A percentile compares a stretch with the other conserved stretches of the same genome.
These are phyloP conservation scores for Hylaea fasciaria DNA, from an alignment of 2,888 invertebrate genomes.

Conservation along the genomic window DNA sequence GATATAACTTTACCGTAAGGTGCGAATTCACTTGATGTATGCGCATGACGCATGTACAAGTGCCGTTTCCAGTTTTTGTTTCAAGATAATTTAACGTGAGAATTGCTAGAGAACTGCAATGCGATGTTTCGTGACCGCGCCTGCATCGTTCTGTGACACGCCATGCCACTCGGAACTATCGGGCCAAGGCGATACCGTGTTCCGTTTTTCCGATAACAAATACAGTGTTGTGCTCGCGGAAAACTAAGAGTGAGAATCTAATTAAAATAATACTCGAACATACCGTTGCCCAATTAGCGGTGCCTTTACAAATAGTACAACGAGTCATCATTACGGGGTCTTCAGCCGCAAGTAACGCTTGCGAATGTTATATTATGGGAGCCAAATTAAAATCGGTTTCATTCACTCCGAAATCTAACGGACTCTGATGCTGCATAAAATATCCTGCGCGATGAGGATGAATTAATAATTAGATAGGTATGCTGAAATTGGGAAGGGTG, in stretches of 20 bases:
- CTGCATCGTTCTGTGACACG: slow-evolving; percentile 69
- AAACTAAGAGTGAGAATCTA: slow-evolving; percentile 35
- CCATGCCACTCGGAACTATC: slow-evolving; percentile 71
- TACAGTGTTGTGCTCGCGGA: slow-evolving; percentile 37
- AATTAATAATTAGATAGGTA: slow-evolving; percentile 8
- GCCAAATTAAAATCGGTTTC: slow-evolving; percentile 26
- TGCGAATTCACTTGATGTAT: slow-evolving; percentile 20
- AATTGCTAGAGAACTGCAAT: slow-evolving; percentile 33
- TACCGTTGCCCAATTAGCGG: slow-evolving; percentile 42
- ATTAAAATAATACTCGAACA: slow-evolving; percentile 32
- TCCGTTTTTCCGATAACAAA: slow-evolving; percentile 68
- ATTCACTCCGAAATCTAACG: slow-evolving; percentile 27
- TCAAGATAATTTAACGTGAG: slow-evolving; percentile 38
- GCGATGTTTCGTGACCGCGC: slow-evolving; percentile 72
- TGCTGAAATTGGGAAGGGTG: slow-evolving; percentile 11
- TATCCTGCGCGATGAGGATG: slow-evolving; percentile 9
- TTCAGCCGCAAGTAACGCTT: slow-evolving; percentile 17
- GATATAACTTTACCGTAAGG: slow-evolving; percentile 33
- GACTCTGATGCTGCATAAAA: slow-evolving; percentile 25
- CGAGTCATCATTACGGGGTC: slow-evolving; percentile 25
- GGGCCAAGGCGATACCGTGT: slow-evolving; percentile 74
- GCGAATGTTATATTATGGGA: slow-evolving; percentile 27
- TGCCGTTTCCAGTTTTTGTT: slow-evolving; percentile 16
- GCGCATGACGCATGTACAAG: slow-evolving; percentile 5
- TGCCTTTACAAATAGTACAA: slow-evolving; percentile 26